Evolutionary conservation across 1,140 invertebrate genomes (phyloP), one percentile per base, ranked within the genome.

Genomic region (Elymnias hypermnestra): DNA sequence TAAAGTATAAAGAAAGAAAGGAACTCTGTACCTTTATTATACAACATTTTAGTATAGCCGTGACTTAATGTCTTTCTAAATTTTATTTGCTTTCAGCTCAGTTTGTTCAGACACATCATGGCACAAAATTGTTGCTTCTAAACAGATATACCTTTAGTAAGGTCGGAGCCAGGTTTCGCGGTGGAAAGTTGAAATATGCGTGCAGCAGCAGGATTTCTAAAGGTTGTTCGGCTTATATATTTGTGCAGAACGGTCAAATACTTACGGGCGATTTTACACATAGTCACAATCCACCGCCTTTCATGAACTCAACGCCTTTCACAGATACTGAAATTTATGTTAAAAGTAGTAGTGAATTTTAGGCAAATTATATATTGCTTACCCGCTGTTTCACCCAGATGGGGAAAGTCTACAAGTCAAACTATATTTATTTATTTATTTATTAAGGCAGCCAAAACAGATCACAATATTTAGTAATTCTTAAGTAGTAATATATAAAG

Each of bases 71-170:
- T n/a, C n/a, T n/a, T n/a, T n/a, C n/a, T n/a, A n/a, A n/a, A 12
- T 9, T 15, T 15, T 17, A 5, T 6, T 8, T 37, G 23, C 8
- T 43, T 49, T 10, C 12, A 60, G 48, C 35, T 1, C 35, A n/a
- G 5, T 46, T 45, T 15, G 36, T 31, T 8, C 39, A 21, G 21
- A 40, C 28, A 6, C 15, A 8, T 2, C 14, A 38, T n/a, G 44
- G 44, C 8, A 8, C 12, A 14, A 15, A 22, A 3, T 29, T 48
- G 7, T 17, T 48, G 4, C 18, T 48, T 1, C 17, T 28, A 9
- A 23, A 50, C n/a, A 35, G 23, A 9, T 50, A 50, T n/a, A 50
- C 40, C 6, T 50, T 35, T n/a, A 22, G 39, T 9, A 45, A 19
- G 26, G 26, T 26, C 23, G 9, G n/a, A 22, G 21, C 7, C 3